Evolutionary conservation across 2,797 vertebrate species (phyloP).

Genomic region (Xiphophorus birchmanni): DNA sequence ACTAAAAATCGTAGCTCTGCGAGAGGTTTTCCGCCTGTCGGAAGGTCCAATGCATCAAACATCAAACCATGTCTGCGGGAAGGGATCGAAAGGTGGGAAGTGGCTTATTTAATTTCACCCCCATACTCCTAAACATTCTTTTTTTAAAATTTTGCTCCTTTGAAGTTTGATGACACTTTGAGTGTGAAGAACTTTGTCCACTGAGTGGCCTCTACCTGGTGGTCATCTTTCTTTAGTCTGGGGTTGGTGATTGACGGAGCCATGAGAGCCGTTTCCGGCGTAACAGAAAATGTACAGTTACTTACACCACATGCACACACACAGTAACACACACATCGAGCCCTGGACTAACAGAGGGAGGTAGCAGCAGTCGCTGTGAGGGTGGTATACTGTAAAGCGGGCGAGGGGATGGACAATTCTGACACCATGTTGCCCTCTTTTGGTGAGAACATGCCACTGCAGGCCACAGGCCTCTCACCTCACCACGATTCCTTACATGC

Average conservation of each 20-base stretch:
- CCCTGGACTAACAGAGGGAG: constrained; percentile 31
- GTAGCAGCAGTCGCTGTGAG: neutral
- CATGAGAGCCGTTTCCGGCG: constrained; percentile 66
- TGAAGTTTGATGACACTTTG: constrained; percentile 70
- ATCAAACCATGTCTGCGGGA: constrained; percentile 17
- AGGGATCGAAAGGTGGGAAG: constrained; percentile 36
- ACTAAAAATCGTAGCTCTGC: neutral
- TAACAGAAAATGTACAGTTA: constrained; percentile 83
- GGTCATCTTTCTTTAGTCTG: constrained; percentile 75
- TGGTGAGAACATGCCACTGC: constrained; percentile 79
- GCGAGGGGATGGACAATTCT: constrained; percentile 68
- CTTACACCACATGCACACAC: constrained; percentile 62
- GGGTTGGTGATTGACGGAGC: constrained; percentile 73
- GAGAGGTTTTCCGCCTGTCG: constrained; percentile 12
- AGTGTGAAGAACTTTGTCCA: constrained; percentile 78
- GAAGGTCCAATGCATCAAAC: constrained; percentile 19
- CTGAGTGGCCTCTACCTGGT: constrained; percentile 55
- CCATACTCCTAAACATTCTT: neutral
- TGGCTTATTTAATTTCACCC: constrained; percentile 54
- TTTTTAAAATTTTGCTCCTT: constrained; percentile 24
- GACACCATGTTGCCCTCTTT: constrained; percentile 88
- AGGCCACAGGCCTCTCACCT: constrained; percentile 42
- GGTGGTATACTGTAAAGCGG: constrained; percentile 1
- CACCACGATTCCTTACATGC: neutral
- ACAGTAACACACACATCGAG: constrained; percentile 17